Evolutionary conservation across 2,888 invertebrate species (phyloP).

Genomic region (Eupithecia exiguata): DNA sequence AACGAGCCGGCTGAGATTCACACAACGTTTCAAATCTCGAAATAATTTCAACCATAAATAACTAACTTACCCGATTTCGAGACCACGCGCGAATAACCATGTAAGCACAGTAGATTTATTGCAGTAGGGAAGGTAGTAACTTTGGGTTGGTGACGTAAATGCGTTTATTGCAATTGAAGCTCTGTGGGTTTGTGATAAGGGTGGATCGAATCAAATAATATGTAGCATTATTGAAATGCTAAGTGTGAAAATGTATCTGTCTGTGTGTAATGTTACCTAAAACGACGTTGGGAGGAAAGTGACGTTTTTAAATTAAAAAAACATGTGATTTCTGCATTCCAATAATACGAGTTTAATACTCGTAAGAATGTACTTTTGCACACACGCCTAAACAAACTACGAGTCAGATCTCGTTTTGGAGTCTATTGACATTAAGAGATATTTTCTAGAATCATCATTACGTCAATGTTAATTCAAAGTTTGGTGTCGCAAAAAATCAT

Average conservation of each 20-base stretch:
- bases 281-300: too few species aligned
- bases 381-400: too few species aligned
- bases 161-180: constrained; percentile 3
- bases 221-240: not conserved
- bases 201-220: not conserved
- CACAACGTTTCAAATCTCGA: constrained; percentile 20
- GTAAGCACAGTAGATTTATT: constrained; percentile 19
- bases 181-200: not conserved
- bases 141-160: not conserved
- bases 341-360: too few species aligned
- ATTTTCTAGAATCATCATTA: too few species aligned
- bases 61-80: constrained; percentile 33
- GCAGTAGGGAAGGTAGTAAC: not conserved
- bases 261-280: too few species aligned
- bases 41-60: constrained; percentile 35
- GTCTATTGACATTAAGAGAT: too few species aligned
- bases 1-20: constrained; percentile 5
- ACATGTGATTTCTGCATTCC: too few species aligned
- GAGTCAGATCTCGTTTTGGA: too few species aligned
- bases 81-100: constrained; percentile 30
- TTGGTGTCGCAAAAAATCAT: too few species aligned
- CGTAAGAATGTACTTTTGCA: too few species aligned
- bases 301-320: too few species aligned
- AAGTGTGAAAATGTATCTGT: not conserved
- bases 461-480: too few species aligned